Conservation (phyloP, 2,797 vertebrate species). For the Mycteria americana region DNA sequence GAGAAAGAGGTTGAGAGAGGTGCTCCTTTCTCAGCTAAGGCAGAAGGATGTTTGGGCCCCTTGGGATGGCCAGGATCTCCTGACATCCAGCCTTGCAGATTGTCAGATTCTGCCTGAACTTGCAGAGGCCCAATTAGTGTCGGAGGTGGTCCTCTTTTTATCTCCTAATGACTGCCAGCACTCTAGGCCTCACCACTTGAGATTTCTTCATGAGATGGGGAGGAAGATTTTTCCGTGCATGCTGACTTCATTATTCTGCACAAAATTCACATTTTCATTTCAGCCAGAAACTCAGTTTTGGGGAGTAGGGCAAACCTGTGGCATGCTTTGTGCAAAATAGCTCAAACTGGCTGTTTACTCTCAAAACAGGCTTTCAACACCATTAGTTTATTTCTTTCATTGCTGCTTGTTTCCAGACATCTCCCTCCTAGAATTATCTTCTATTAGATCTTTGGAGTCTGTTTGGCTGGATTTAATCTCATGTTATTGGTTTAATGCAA, state of each 20-base stretch:
- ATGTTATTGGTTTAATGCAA: background rate
- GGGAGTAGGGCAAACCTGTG: background rate
- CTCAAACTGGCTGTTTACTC: background rate
- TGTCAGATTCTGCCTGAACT: background rate
- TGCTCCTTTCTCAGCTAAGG: background rate
- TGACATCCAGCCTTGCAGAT: background rate
- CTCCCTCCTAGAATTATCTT: background rate
- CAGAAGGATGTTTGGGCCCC: background rate
- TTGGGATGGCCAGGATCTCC: background rate
- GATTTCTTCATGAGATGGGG: background rate
- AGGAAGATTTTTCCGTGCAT: background rate
- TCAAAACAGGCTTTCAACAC: background rate
- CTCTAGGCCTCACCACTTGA: background rate
- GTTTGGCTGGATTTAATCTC: background rate
- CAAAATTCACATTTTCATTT: background rate
- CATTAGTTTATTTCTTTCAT: background rate
- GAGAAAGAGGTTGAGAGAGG: background rate
- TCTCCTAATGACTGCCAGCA: background rate
- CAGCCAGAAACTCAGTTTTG: background rate
- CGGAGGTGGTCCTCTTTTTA: background rate
- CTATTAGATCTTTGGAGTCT: background rate
- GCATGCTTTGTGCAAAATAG: background rate
- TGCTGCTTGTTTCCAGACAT: background rate
- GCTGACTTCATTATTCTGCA: background rate
- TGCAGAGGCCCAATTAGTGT: background rate